Evolutionary conservation across 2,888 invertebrate species (phyloP).

Genomic region (Rhingia rostrata): DNA sequence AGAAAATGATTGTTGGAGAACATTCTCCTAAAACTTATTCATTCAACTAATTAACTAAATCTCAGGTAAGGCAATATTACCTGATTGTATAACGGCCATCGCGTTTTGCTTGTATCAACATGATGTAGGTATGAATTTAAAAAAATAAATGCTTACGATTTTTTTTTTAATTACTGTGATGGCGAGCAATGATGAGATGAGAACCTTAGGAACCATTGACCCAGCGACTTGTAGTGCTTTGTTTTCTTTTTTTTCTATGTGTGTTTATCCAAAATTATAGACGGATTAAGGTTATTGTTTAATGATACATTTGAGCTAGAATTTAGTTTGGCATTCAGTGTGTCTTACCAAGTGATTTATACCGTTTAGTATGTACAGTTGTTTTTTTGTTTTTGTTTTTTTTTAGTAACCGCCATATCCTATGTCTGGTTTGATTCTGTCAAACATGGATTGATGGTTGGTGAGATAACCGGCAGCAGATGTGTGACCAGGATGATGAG

Average conservation of each 20-base stretch:
- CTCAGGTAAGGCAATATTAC: constrained; percentile 23
- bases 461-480: constrained; percentile 72
- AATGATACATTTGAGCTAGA: constrained; percentile 62
- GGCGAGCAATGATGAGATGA: constrained; percentile 28
- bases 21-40: constrained; percentile 1
- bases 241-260: neutral
- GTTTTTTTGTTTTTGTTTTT: constrained; percentile 14
- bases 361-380: constrained; percentile 45
- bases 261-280: constrained; percentile 31
- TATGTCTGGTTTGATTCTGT: constrained; percentile 84
- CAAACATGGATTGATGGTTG: constrained; percentile 83
- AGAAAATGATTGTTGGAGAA: neutral
- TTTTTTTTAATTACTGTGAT: constrained; percentile 4
- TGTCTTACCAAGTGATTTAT: constrained; percentile 32
- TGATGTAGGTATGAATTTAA: constrained; percentile 20
- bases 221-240: constrained; percentile 46
- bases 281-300: constrained; percentile 64
- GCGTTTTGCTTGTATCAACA: constrained; percentile 4
- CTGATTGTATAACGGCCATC: constrained; percentile 7
- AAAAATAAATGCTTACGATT: constrained; percentile 37
- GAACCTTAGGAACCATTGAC: constrained; percentile 69
- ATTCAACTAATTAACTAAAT: constrained; percentile 32
- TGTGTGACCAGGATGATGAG: constrained; percentile 54
- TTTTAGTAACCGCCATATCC: constrained; percentile 84
- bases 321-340: constrained; percentile 64